Conservation (phyloP, 2,113 vertebrate species). For the Piaya cayana region DNA sequence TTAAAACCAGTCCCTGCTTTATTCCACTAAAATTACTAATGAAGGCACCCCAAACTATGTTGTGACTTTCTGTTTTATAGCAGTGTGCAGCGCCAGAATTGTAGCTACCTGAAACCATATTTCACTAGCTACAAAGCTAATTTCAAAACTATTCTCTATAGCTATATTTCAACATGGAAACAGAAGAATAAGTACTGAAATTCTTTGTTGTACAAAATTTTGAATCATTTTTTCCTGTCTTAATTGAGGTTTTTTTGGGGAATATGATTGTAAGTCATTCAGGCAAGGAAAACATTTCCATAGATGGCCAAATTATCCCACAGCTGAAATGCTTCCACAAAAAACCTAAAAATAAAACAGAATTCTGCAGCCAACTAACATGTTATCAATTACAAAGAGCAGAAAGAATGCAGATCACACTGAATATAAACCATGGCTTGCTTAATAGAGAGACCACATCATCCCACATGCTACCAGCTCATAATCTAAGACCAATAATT, state of each 20-base stretch:
- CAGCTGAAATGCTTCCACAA: slow-evolving; percentile 2
- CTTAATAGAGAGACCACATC: not conserved
- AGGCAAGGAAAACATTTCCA: slow-evolving; percentile 15
- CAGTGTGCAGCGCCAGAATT: not conserved
- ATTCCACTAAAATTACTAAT: not conserved
- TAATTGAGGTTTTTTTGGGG: not conserved
- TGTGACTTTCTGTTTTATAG: not conserved
- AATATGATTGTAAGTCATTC: not conserved
- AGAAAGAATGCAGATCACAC: not conserved
- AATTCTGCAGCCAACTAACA: not conserved
- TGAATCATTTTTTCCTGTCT: not conserved
- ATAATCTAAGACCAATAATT: not conserved
- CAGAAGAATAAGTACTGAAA: not conserved
- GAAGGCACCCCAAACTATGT: not conserved
- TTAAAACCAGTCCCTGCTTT: not conserved
- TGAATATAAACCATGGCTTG: not conserved
- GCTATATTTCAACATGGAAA: not conserved
- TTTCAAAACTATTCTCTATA: not conserved
- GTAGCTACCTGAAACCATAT: not conserved
- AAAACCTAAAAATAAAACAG: slow-evolving; percentile 39
- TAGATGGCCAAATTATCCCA: slow-evolving; percentile 14
- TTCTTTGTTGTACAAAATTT: not conserved
- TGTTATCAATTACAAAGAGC: slow-evolving; percentile 30
- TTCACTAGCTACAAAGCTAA: not conserved
- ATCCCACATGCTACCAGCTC: not conserved